These are phyloP conservation scores for Teleiodes luculella DNA, from an alignment of 2,888 invertebrate genomes.

Conservation along the genomic window DNA sequence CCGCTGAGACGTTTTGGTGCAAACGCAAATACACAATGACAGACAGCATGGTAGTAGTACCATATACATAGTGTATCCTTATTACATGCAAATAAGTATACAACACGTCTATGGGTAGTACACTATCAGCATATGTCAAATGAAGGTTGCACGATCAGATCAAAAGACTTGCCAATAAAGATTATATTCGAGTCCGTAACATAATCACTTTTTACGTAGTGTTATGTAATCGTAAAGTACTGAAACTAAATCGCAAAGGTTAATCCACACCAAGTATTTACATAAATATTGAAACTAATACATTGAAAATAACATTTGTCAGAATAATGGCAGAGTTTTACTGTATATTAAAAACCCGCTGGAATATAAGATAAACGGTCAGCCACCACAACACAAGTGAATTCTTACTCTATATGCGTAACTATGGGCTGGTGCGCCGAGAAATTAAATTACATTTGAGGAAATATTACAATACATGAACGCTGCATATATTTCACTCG, in stretches of 20 bases:
- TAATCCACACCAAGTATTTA: conserved; percentile 6
- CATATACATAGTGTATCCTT: too few species aligned
- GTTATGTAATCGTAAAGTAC: neutral
- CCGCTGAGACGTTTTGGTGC: conserved; percentile 62
- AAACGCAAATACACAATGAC: conserved; percentile 29
- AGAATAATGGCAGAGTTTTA: neutral
- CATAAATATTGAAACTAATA: neutral
- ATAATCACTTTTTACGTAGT: neutral
- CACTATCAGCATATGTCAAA: conserved; percentile 35
- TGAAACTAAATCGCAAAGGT: neutral
- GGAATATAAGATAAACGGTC: neutral
- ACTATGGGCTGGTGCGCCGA: too few species aligned
- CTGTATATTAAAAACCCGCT: neutral
- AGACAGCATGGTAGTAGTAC: conserved; percentile 36
- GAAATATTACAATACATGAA: too few species aligned
- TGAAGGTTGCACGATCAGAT: neutral
- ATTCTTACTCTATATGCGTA: too few species aligned
- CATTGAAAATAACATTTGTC: neutral
- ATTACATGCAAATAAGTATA: too few species aligned
- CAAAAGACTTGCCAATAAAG: neutral
- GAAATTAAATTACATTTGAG: too few species aligned
- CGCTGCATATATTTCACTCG: too few species aligned
- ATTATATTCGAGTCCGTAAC: neutral
- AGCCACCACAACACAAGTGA: neutral
- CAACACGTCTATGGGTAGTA: too few species aligned